phyloP scores from a whole-genome alignment of 2,888 invertebrate genomes.

The Ormyrus nitidulus region DNA sequence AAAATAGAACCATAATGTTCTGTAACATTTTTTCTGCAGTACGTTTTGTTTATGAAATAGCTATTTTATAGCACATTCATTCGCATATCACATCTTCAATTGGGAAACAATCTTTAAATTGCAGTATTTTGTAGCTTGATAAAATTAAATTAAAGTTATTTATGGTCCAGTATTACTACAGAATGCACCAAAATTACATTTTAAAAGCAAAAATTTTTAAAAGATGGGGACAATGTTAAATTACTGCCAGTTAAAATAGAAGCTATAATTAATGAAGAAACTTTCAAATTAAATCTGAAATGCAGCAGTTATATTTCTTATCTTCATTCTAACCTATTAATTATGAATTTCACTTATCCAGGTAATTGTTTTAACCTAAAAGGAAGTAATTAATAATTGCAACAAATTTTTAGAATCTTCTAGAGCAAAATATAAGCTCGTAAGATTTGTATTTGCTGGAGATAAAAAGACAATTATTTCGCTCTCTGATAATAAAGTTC shows the following conservation, averaged over 20 bases:
- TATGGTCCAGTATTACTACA: neutral
- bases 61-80: too few relatives aligned
- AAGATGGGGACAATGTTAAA: neutral
- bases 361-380: neutral
- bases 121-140: neutral
- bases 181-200: neutral
- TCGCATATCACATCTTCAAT: too few relatives aligned
- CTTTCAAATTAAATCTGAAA: slow-evolving; percentile 5
- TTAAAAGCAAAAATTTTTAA: neutral
- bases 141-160: neutral
- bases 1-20: too few relatives aligned
- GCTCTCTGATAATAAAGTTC: too few relatives aligned
- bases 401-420: neutral
- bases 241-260: neutral
- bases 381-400: neutral
- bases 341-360: neutral
- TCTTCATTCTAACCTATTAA: slow-evolving; percentile 1
- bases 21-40: too few relatives aligned
- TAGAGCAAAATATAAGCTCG: too few relatives aligned
- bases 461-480: too few relatives aligned
- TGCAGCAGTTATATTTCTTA: neutral
- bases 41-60: too few relatives aligned
- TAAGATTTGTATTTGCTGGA: too few relatives aligned
- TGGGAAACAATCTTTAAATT: neutral
- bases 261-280: neutral